Conservation (phyloP, 1,140 invertebrate genomes). For the Phymorhynchus buccinoides region DNA sequence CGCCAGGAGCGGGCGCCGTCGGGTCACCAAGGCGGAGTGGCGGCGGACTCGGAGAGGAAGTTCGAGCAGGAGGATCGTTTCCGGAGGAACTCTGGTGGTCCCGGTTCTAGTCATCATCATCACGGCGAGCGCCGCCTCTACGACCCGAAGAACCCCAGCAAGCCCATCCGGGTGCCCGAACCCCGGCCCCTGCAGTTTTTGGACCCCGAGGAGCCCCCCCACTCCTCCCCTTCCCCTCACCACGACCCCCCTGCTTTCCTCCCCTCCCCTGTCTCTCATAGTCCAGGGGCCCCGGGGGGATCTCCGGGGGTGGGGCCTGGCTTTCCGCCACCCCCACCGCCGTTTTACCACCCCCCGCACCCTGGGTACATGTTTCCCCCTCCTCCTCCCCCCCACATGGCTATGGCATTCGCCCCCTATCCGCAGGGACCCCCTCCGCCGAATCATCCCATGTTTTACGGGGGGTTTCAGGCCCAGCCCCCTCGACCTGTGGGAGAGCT, state of each 20-base stretch:
- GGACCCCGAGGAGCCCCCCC: constrained; percentile 42
- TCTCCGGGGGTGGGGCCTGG: constrained; percentile 9
- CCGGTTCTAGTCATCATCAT: constrained; percentile 13
- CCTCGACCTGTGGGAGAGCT: constrained; percentile 38
- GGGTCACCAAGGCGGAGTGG: too few relatives aligned
- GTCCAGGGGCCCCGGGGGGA: constrained; percentile 14
- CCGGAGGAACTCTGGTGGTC: not conserved
- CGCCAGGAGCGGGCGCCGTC: not conserved
- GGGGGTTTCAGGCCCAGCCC: constrained; percentile 41
- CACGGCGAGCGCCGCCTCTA: constrained; percentile 73
- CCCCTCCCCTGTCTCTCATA: constrained; percentile 32
- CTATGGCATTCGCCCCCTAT: constrained; percentile 28
- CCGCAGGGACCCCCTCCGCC: constrained; percentile 33
- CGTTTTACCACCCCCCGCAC: too few relatives aligned
- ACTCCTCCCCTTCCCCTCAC: constrained; percentile 32
- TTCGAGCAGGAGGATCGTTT: constrained; percentile 22
- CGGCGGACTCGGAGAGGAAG: not conserved
- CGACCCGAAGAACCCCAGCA: constrained; percentile 82
- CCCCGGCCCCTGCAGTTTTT: constrained; percentile 44
- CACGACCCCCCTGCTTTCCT: constrained; percentile 17
- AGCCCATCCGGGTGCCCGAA: constrained; percentile 78
- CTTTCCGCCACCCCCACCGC: constrained; percentile 23
- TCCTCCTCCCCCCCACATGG: constrained; percentile 31
- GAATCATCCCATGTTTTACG: constrained; percentile 44
- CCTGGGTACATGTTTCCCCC: constrained; percentile 39